A percentile compares a stretch with the other conserved stretches of the same genome.
Evolutionary conservation across 2,113 vertebrate genomes (phyloP).

Genomic region (Cryptoleucopteryx plumbea): DNA sequence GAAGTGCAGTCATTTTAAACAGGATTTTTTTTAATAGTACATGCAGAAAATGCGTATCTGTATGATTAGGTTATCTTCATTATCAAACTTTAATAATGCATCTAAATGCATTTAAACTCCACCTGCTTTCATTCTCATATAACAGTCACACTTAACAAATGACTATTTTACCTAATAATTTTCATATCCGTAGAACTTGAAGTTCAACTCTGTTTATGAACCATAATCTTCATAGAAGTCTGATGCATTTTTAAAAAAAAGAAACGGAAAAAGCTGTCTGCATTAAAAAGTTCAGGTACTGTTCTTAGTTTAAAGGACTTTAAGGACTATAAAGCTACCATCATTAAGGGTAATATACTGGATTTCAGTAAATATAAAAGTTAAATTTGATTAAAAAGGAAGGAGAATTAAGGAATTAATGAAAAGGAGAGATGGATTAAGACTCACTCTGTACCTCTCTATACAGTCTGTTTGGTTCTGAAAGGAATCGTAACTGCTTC

Average conservation of each 20-base stretch:
- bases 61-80: not conserved
- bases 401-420: not conserved
- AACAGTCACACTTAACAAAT: not conserved
- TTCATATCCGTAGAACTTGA: not conserved
- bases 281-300: not conserved
- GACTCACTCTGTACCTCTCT: not conserved
- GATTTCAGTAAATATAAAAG: not conserved
- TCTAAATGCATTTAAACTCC: not conserved
- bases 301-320: not conserved
- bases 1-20: not conserved
- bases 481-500: not conserved
- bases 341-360: not conserved
- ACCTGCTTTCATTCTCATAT: not conserved
- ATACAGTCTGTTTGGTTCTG: not conserved
- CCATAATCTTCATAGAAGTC: not conserved
- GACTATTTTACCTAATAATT: not conserved
- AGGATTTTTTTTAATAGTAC: not conserved
- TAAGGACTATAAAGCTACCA: not conserved
- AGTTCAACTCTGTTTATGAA: not conserved
- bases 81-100: not conserved
- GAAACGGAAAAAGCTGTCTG: not conserved
- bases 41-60: not conserved
- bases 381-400: not conserved
- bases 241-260: not conserved
- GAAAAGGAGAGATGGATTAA: not conserved